Percentiles rank a stretch among this genome's conserved stretches.
Evolutionary conservation across 35 echinoderm and acorn worm genomes (phyloP).

Genomic region (Hemicentrotus pulcherrimus): DNA sequence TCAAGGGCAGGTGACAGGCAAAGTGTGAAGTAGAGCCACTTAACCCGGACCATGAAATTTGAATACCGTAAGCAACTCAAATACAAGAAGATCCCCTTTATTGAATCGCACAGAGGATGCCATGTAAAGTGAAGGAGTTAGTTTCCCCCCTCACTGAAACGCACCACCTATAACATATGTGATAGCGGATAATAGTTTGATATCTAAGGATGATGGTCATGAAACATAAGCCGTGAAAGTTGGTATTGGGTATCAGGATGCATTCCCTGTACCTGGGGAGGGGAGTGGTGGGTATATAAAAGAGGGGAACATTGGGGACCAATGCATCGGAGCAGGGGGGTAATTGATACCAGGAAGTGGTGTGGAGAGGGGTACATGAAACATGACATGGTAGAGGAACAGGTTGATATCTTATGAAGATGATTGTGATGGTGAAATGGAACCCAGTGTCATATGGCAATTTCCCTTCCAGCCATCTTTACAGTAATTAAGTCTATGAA

Average conservation of each 20-base stretch:
- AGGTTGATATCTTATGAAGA: conserved; percentile 4
- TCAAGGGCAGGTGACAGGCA: not conserved
- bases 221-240: not conserved
- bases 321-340: not conserved
- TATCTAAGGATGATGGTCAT: conserved; percentile 12
- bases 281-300: not conserved
- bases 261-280: not conserved
- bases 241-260: not conserved
- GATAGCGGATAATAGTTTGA: not conserved
- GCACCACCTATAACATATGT: not conserved
- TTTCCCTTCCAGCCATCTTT: not conserved
- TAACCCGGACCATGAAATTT: not conserved
- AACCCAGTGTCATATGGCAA: conserved; percentile 1
- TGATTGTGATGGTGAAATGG: not conserved
- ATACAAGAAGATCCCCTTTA: not conserved
- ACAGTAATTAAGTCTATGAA: not conserved
- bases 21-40: not conserved
- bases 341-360: not conserved
- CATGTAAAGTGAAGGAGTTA: not conserved
- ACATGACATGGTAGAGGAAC: not conserved
- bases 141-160: not conserved
- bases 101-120: not conserved
- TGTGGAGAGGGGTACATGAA: not conserved
- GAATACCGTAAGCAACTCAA: not conserved
- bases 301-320: not conserved